These are phyloP conservation scores for Cyprinus carpio DNA, from an alignment of 2,113 vertebrate species.

Conservation along the genomic window DNA sequence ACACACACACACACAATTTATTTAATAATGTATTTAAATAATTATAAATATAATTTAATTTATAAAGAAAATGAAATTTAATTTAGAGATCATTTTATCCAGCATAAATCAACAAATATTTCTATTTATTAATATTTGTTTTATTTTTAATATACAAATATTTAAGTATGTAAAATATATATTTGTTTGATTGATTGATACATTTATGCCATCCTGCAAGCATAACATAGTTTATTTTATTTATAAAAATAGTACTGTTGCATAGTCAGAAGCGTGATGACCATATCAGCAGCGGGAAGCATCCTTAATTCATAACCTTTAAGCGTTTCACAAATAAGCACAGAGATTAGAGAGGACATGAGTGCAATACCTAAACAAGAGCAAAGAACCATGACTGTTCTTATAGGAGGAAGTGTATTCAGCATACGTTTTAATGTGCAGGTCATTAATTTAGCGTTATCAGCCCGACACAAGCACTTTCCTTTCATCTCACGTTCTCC, in stretches of 20 bases:
- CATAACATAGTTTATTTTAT: too few species aligned
- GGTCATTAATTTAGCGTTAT: constrained; percentile 40
- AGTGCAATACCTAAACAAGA: constrained; percentile 19
- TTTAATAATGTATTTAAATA: too few species aligned
- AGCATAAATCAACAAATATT: too few species aligned
- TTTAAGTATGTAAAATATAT: too few species aligned
- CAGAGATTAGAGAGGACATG: constrained; percentile 23
- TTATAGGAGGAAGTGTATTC: not conserved
- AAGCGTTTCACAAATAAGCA: constrained; percentile 17
- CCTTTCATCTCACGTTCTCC: constrained; percentile 10
- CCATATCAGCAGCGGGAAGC: not conserved
- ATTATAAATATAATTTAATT: too few species aligned
- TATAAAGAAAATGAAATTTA: too few species aligned
- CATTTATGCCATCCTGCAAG: too few species aligned
- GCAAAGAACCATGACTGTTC: constrained; percentile 25
- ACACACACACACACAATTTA: too few species aligned
- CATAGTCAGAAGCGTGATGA: not conserved
- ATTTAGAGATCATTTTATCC: too few species aligned
- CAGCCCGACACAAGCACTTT: not conserved
- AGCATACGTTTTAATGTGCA: not conserved
- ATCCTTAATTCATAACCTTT: constrained; percentile 7
- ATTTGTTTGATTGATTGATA: too few species aligned
- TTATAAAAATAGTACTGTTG: not conserved
- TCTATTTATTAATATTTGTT: too few species aligned
- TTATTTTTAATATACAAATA: too few species aligned